phyloP scores from a whole-genome alignment of 2,113 vertebrate genomes.

The Saguinus midas region DNA sequence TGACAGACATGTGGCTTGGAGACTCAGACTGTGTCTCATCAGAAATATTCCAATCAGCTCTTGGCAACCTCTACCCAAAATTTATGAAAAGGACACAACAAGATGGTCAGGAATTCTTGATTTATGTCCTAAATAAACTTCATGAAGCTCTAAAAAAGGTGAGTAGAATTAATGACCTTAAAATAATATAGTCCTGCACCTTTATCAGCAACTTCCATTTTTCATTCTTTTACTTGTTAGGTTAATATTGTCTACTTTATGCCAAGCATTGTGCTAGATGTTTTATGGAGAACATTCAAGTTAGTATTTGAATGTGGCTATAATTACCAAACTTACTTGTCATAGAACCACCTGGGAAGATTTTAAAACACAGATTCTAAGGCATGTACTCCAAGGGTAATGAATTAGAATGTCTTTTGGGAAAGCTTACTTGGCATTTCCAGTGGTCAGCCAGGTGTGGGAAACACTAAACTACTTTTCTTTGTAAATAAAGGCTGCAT shows the following conservation, averaged over 20 bases:
- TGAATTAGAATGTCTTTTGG: not conserved
- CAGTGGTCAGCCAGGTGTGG: not conserved
- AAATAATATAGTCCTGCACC: not conserved
- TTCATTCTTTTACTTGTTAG: not conserved
- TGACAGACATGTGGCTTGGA: slow-evolving; percentile 89
- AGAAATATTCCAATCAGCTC: slow-evolving; percentile 77
- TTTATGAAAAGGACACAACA: slow-evolving; percentile 87
- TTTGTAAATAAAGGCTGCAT: not conserved
- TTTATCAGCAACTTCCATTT: not conserved
- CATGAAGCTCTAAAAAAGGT: slow-evolving; percentile 89
- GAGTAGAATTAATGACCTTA: not conserved
- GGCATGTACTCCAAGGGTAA: too few relatives aligned
- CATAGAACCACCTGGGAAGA: not conserved
- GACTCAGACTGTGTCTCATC: slow-evolving; percentile 83
- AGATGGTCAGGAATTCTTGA: slow-evolving; percentile 91
- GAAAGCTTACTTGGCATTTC: not conserved
- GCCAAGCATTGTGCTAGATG: not conserved
- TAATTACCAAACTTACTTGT: not conserved
- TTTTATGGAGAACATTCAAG: not conserved
- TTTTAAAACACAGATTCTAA: not conserved
- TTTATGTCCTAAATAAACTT: slow-evolving; percentile 88
- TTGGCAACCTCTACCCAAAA: slow-evolving; percentile 82
- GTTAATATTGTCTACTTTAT: not conserved
- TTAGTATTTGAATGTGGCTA: not conserved
- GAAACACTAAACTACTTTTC: not conserved